Evolutionary conservation across 2,888 invertebrate species (phyloP), one percentile per base, ranked within the genome.

Genomic region (Scaptomyza flava): DNA sequence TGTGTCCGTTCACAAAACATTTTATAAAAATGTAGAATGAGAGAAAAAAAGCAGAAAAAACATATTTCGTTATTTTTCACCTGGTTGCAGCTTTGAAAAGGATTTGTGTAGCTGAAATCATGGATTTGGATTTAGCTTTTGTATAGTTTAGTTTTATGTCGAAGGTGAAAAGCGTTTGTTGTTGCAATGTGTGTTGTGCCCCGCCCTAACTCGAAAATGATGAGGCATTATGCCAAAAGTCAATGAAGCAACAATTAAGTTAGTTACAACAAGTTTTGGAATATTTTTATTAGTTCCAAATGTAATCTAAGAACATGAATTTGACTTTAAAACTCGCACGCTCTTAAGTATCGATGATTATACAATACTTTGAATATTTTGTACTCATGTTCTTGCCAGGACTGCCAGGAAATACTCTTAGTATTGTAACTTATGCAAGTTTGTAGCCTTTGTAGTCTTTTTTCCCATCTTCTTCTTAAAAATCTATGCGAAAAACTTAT

Each of bases 21-120:
- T 83, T 84, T 73, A 75, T 70, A 77, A 81, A 77, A 71, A 79
- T 70, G 45, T 76, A 68, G 54, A 72, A 75, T 72, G 57, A 77
- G 50, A 65, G 56, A 58, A 42, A 71, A 68, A 59, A 67, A 70
- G n/a, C n/a, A n/a, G 62, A 61, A 67, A 57, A 54, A 53, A 47
- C 33, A 77, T 66, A 63, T 82, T 74, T 77, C 67, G 75, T 86
- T 85, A 77, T 84, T 85, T 77, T 87, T 80, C 82, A 81, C 79
- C 87, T 85, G 82, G 71, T 51, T 79, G 81, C 68, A 82, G 85
- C 80, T 87, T 87, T 82, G 80, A 72, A 79, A 83, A 72, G 84
- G 82, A 81, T 77, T 83, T 83, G 62, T 33, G 65, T 66, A 81
- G 84, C 68, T 77, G 77, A 82, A 86, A 74, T 79, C 77, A 68